A percentile compares a stretch with the other conserved stretches of the same genome.
Conservation (phyloP, 2,888 invertebrate species). For the Caenorhabditis angaria region DNA sequence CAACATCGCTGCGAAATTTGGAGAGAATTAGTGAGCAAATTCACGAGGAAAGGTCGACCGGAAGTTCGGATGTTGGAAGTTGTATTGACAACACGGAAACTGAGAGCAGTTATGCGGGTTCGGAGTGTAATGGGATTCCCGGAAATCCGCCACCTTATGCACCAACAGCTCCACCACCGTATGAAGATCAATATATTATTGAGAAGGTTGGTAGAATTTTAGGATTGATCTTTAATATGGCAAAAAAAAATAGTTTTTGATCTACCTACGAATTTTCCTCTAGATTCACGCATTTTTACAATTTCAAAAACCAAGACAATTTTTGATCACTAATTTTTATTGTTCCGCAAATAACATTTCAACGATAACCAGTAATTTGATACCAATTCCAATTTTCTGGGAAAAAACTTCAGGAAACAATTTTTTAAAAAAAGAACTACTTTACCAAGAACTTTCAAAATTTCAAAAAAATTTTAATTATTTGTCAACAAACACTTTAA, state of each 20-base stretch:
- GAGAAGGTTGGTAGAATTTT: constrained; percentile 40
- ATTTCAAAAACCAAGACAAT: no score
- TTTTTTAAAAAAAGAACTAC: no score
- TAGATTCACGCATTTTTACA: no score
- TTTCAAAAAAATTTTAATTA: no score
- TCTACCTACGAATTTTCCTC: no score
- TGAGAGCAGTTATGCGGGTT: constrained; percentile 11
- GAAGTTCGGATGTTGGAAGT: constrained; percentile 16
- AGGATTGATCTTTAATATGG: background rate
- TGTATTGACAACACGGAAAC: constrained; percentile 14
- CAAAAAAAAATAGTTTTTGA: background rate
- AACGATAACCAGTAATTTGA: no score
- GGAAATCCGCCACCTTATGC: constrained; percentile 57
- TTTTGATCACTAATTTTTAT: no score
- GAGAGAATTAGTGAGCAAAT: constrained; percentile 70
- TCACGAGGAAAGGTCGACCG: constrained; percentile 65
- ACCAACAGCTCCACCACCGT: constrained; percentile 61
- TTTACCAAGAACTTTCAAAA: no score
- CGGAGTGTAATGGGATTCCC: constrained; percentile 26
- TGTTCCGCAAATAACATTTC: no score
- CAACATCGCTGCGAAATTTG: constrained; percentile 65
- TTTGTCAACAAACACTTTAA: no score
- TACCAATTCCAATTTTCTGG: no score
- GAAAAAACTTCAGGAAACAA: no score
- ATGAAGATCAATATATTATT: constrained; percentile 56